Evolutionary conservation across 2,113 vertebrate species (phyloP).

Genomic region (Macquaria australasica): DNA sequence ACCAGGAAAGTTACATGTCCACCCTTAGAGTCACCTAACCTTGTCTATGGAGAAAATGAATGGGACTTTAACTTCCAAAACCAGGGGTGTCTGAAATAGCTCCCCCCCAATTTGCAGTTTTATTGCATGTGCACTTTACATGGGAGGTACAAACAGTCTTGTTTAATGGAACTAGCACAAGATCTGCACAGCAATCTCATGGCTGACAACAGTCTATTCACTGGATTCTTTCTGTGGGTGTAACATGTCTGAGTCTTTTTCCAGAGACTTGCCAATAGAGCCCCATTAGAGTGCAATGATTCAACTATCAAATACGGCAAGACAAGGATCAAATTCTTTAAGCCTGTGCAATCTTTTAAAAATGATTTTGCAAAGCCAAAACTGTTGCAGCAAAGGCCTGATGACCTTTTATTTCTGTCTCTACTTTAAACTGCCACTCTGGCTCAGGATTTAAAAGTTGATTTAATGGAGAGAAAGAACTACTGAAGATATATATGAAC

Average conservation of each 20-base stretch:
- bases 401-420: slow-evolving; percentile 20
- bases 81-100: too few species aligned
- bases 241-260: slow-evolving; percentile 2
- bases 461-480: slow-evolving; percentile 20
- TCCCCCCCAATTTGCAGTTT: too few species aligned
- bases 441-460: slow-evolving; percentile 36
- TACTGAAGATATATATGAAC: neutral
- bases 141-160: neutral
- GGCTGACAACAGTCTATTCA: neutral
- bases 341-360: slow-evolving; percentile 3
- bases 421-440: slow-evolving; percentile 1
- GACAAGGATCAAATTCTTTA: slow-evolving; percentile 22
- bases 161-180: neutral
- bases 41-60: neutral
- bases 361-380: slow-evolving; percentile 9
- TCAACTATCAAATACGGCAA: neutral
- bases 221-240: neutral
- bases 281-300: slow-evolving; percentile 1
- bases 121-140: too few species aligned
- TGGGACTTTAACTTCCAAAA: neutral
- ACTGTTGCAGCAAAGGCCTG: neutral
- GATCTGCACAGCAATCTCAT: neutral
- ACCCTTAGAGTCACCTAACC: neutral
- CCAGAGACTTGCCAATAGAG: neutral
- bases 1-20: neutral